phyloP scores from a whole-genome alignment of 2,113 vertebrate genomes.

The Tachuris rubrigastra region DNA sequence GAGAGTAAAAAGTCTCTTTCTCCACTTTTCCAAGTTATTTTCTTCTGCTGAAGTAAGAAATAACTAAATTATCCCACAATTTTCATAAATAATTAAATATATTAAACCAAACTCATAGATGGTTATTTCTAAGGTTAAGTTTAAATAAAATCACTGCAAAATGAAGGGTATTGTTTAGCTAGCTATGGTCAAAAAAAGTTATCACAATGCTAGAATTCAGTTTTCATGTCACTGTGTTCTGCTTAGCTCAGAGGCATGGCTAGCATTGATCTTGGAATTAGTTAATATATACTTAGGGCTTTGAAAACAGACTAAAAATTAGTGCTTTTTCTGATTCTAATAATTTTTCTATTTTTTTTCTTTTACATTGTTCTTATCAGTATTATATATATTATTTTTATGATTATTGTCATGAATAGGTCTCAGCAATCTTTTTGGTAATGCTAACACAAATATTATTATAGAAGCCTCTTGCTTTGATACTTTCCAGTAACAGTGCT shows the following conservation, averaged over 20 bases:
- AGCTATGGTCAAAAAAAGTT: not conserved
- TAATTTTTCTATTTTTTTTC: not conserved
- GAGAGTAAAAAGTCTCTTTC: not conserved
- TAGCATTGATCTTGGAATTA: not conserved
- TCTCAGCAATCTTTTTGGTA: not conserved
- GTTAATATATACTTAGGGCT: not conserved
- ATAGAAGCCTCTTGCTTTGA: not conserved
- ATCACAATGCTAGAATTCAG: not conserved
- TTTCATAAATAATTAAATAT: not conserved
- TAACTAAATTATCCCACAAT: not conserved
- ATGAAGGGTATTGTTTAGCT: not conserved
- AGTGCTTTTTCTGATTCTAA: not conserved
- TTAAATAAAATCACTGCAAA: not conserved
- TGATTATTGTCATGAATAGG: not conserved
- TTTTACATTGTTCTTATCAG: not conserved
- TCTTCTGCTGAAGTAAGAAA: not conserved
- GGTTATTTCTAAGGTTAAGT: not conserved
- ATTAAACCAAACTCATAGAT: not conserved
- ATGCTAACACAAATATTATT: not conserved
- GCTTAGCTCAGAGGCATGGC: not conserved
- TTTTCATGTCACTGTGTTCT: not conserved
- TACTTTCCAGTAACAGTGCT: not conserved
- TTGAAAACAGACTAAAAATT: not conserved
- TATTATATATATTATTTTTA: not conserved
- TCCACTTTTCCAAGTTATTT: fast-evolving